Conservation (phyloP, 1,140 invertebrate genomes). For the Trichoplusia ni region DNA sequence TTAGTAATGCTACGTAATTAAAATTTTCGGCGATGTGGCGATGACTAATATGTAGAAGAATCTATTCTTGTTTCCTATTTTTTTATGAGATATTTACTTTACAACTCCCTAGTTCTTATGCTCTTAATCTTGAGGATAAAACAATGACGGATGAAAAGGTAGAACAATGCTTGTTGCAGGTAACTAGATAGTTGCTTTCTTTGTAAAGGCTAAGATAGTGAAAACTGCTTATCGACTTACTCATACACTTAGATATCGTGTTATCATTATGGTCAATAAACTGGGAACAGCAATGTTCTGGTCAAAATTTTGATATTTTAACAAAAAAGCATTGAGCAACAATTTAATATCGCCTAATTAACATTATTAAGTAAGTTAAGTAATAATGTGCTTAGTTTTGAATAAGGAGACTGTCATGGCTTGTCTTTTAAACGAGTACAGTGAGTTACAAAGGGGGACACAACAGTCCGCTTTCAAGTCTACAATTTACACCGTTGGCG, state of each 20-base stretch:
- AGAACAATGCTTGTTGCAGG: too few relatives aligned
- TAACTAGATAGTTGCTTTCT: too few relatives aligned
- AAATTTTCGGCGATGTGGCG: too few relatives aligned
- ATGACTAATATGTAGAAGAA: too few relatives aligned
- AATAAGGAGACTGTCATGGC: constrained; percentile 16
- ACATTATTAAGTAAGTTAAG: not conserved
- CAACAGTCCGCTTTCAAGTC: constrained; percentile 42
- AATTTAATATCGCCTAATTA: not conserved
- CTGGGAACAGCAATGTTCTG: not conserved
- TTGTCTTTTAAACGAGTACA: constrained; percentile 37
- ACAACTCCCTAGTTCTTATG: too few relatives aligned
- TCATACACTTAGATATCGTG: not conserved
- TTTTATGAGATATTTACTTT: too few relatives aligned
- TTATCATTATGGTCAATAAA: not conserved
- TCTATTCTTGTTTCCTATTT: too few relatives aligned
- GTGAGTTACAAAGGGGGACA: constrained; percentile 37
- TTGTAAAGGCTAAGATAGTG: too few relatives aligned
- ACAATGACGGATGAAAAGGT: too few relatives aligned
- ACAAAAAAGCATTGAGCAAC: not conserved
- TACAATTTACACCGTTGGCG: constrained; percentile 42
- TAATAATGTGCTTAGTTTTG: constrained; percentile 16
- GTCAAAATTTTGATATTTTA: too few relatives aligned
- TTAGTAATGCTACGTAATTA: too few relatives aligned
- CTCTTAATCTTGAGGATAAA: too few relatives aligned
- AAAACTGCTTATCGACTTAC: constrained; percentile 24